phyloP scores from a whole-genome alignment of 2,797 vertebrate species.

The Sandelia bainsii region DNA sequence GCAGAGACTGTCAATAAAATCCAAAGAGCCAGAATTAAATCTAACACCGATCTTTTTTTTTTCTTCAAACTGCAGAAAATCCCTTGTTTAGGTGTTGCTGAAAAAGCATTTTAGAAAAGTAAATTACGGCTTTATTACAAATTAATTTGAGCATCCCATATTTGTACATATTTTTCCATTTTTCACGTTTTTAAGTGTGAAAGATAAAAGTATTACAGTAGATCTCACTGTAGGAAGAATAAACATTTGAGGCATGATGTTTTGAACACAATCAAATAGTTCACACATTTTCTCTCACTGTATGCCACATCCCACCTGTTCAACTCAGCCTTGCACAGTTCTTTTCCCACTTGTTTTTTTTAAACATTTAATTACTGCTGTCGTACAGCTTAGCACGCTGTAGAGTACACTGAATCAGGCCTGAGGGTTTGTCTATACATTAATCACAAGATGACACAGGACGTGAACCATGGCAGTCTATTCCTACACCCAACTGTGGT shows the following conservation, averaged over 20 bases:
- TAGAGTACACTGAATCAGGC: not conserved
- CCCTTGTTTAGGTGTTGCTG: too few relatives aligned
- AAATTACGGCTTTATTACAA: too few relatives aligned
- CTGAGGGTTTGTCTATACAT: not conserved
- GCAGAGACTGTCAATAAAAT: too few relatives aligned
- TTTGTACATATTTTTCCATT: not conserved
- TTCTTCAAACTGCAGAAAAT: not conserved
- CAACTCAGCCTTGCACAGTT: not conserved
- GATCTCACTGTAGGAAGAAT: not conserved
- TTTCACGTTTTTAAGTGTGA: not conserved
- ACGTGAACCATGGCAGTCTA: not conserved
- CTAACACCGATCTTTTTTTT: not conserved
- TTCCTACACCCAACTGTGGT: conserved; percentile 20
- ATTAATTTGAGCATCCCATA: too few relatives aligned
- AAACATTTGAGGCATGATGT: conserved; percentile 1
- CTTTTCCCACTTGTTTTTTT: not conserved
- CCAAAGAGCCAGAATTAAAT: not conserved
- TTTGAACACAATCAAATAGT: conserved; percentile 23
- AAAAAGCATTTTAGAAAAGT: not conserved
- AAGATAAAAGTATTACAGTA: conserved; percentile 1
- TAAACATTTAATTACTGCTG: conserved; percentile 11
- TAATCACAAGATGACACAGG: not conserved
- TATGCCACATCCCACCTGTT: conserved; percentile 34
- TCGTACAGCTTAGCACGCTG: not conserved
- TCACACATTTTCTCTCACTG: conserved; percentile 17